These are phyloP conservation scores for Boloria selene DNA, from an alignment of 2,888 invertebrate genomes.

Conservation along the genomic window DNA sequence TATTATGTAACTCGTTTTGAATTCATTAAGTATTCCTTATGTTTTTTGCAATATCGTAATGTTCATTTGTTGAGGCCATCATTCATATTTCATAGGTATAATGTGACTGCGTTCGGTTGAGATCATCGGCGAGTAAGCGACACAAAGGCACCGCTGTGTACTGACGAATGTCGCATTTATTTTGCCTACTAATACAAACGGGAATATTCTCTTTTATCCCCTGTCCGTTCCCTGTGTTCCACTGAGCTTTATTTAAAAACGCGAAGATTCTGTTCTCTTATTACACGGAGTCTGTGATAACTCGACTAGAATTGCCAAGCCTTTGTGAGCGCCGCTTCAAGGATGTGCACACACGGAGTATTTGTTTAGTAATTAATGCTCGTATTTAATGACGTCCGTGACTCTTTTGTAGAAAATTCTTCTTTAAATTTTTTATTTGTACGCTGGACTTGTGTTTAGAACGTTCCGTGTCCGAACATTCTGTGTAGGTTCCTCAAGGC, in stretches of 20 bases:
- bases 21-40: background rate
- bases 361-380: conserved; percentile 44
- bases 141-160: conserved; percentile 41
- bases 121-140: conserved; percentile 22
- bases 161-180: conserved; percentile 48
- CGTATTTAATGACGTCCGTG: conserved; percentile 41
- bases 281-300: conserved; percentile 51
- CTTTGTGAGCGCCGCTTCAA: conserved; percentile 45
- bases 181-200: conserved; percentile 55
- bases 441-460: conserved; percentile 25
- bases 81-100: conserved; percentile 10
- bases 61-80: conserved; percentile 8
- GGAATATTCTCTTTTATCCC: conserved; percentile 55
- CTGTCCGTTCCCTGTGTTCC: conserved; percentile 42
- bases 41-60: conserved; percentile 1
- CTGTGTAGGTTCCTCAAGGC: background rate
- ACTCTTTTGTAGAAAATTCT: conserved; percentile 37
- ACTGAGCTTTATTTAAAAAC: conserved; percentile 57
- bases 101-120: conserved; percentile 17
- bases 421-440: conserved; percentile 36
- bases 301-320: conserved; percentile 51
- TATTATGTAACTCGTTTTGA: too few species aligned
- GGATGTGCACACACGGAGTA: conserved; percentile 39
- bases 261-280: conserved; percentile 49
- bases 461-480: conserved; percentile 9